Conservation (phyloP, 2,797 vertebrate species). For the Xenopus petersii region DNA sequence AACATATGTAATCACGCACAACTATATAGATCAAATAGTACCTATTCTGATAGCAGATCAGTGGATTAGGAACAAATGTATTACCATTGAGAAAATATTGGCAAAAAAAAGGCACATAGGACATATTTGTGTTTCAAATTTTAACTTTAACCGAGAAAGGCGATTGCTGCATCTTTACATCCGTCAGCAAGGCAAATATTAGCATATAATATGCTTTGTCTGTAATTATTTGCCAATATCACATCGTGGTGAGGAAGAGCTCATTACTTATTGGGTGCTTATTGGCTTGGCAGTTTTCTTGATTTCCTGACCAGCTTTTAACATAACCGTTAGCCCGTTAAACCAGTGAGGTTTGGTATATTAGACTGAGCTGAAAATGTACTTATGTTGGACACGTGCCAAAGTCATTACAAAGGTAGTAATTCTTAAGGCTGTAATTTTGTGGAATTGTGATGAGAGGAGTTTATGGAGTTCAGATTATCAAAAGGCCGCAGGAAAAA, state of each 20-base stretch:
- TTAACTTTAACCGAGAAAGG: too few relatives aligned
- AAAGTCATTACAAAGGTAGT: conserved; percentile 32
- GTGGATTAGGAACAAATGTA: too few relatives aligned
- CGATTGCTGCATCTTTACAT: background rate
- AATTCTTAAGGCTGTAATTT: conserved; percentile 34
- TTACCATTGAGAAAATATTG: too few relatives aligned
- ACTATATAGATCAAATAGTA: too few relatives aligned
- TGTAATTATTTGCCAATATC: conserved; percentile 13
- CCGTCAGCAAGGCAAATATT: conserved; percentile 1
- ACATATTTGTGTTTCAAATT: too few relatives aligned
- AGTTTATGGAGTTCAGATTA: conserved; percentile 27
- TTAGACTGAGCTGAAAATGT: conserved; percentile 23
- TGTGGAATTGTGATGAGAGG: conserved; percentile 44
- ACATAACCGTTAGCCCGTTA: conserved; percentile 10
- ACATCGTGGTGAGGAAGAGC: background rate
- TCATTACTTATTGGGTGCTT: conserved; percentile 1
- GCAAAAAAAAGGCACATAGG: too few relatives aligned
- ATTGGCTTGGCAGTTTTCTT: background rate
- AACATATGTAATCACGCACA: too few relatives aligned
- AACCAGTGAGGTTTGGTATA: conserved; percentile 15
- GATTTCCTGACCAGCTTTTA: conserved; percentile 18
- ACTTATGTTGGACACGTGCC: conserved; percentile 28
- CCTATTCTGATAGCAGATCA: too few relatives aligned
- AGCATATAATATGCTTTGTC: background rate
- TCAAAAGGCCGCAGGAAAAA: conserved; percentile 22